Base-by-base conservation (phyloP, 2,113 vertebrate genomes). In the Motacilla alba region DNA sequence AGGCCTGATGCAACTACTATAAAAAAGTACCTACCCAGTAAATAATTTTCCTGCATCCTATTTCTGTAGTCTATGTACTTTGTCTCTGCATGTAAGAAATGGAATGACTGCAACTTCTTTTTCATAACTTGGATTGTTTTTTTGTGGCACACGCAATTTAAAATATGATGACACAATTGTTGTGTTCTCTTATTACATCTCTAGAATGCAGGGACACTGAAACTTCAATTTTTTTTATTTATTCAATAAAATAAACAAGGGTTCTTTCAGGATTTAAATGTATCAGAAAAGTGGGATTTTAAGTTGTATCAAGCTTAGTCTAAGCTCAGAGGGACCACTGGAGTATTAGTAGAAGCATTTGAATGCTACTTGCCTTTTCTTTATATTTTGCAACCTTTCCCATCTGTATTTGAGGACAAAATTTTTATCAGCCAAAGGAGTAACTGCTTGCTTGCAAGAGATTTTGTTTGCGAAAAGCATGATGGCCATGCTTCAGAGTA, bases 1-100 rank as follows among this genome's bases (percentile, higher is more conserved):
- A 98, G 99, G 56, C 99, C 99, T 13, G 99, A 99, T 58, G 99
- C 99, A 58, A 98, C 99, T 95, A 97, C 98, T 92, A 99, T 99
- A 97, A 99, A 99, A 98, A 99, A 98, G 99, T 99, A 98, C 98
- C 98, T 98, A 96, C 94, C 98, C 98, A 98, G 98, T 98, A 98
- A 98, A 98, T 98, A 98, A 96, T 98, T 94, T 98, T 97, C 97
- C 97, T 98, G 97, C 97, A 98, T 98, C 97, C 97, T 98, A 98
- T 98, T 98, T 98, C 96, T 97, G 73, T 89, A 93, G 47, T 83
- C 53, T 39, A 3, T 88, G 73, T 80, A 60, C 24, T 86, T 94
- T 90, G 74, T 96, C 86, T 96, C 55, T 88, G 62, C 76, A 69
- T 74, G 23, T 52, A 89, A 81, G 56, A 77, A 89, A 74, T 76